These are phyloP conservation scores for Chelon auratus DNA, from an alignment of 2,797 vertebrate genomes.

Conservation along the genomic window DNA sequence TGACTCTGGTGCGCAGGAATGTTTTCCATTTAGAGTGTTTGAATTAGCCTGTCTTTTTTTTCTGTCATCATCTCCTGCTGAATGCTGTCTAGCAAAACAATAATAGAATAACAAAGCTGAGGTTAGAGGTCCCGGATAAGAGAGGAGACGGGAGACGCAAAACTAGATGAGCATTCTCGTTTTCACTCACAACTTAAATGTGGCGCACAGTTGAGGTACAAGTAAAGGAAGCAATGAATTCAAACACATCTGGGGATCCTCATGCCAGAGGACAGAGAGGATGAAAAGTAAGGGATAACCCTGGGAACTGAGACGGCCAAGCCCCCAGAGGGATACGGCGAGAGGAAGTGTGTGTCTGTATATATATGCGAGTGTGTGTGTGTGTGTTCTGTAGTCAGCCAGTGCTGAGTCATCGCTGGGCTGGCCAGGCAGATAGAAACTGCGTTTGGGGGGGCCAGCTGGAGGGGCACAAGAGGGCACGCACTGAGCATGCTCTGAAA, in stretches of 20 bases:
- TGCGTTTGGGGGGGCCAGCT: constrained; percentile 82
- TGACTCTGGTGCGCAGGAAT: constrained; percentile 30
- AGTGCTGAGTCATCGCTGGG: constrained; percentile 93
- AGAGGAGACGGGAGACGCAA: constrained; percentile 23
- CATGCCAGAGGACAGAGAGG: constrained; percentile 47
- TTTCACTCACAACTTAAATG: constrained; percentile 27
- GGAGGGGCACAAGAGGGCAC: constrained; percentile 75
- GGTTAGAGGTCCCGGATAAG: constrained; percentile 45
- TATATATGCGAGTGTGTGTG: constrained; percentile 26
- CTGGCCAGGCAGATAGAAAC: constrained; percentile 92
- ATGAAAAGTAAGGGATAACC: constrained; percentile 71
- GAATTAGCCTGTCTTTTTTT: constrained; percentile 26
- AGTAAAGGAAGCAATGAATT: constrained; percentile 49
- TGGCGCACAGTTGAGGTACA: constrained; percentile 49
- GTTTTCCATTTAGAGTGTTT: constrained; percentile 44
- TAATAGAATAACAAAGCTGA: constrained; percentile 50
- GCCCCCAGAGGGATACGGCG: constrained; percentile 57
- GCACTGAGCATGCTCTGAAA: constrained; percentile 74
- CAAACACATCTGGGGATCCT: constrained; percentile 69
- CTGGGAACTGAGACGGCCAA: constrained; percentile 76
- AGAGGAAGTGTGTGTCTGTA: constrained; percentile 79
- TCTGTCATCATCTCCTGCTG: constrained; percentile 19
- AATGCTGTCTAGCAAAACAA: constrained; percentile 47
- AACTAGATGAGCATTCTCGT: constrained; percentile 28
- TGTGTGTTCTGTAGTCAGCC: constrained; percentile 64